A percentile compares a stretch with the other conserved stretches of the same genome.
These are phyloP conservation scores for Phalacrocorax carbo DNA, from an alignment of 2,113 vertebrate species.

Conservation along the genomic window DNA sequence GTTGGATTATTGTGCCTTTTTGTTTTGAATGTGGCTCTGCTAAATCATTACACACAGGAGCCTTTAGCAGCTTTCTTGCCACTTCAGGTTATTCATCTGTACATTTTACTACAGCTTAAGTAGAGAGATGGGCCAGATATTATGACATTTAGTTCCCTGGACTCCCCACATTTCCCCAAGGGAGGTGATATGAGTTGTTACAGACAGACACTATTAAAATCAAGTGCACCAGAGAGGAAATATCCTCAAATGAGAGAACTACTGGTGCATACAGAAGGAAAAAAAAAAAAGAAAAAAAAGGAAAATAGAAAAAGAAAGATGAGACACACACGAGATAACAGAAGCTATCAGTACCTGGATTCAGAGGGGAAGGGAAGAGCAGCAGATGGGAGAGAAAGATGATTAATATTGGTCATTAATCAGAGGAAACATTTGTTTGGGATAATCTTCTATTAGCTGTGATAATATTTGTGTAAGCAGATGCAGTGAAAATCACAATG, in stretches of 20 bases:
- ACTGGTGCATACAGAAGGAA: conserved; percentile 15
- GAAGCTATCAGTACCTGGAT: conserved; percentile 39
- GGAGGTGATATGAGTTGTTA: conserved; percentile 56
- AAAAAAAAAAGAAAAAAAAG: not conserved
- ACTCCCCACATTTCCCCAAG: conserved; percentile 45
- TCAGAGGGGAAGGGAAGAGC: conserved; percentile 33
- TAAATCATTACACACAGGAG: conserved; percentile 25
- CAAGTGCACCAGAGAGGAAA: conserved; percentile 60
- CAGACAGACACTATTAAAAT: conserved; percentile 62
- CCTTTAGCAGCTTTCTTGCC: conserved; percentile 43
- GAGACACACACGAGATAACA: conserved; percentile 19
- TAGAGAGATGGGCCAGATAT: conserved; percentile 34
- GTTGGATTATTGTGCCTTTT: not conserved
- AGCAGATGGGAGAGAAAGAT: conserved; percentile 58
- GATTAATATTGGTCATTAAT: conserved; percentile 66
- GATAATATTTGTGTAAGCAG: conserved; percentile 50
- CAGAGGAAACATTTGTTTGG: conserved; percentile 57
- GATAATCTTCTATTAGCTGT: conserved; percentile 37
- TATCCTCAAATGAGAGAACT: conserved; percentile 45
- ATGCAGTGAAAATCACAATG: conserved; percentile 43
- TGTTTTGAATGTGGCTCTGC: not conserved
- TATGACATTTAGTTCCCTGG: conserved; percentile 55
- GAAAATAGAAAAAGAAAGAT: not conserved
- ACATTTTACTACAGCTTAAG: conserved; percentile 41
- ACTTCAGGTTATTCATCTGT: conserved; percentile 44